Evolutionary conservation across 2,888 invertebrate genomes (phyloP).

Genomic region (Formica aserva): DNA sequence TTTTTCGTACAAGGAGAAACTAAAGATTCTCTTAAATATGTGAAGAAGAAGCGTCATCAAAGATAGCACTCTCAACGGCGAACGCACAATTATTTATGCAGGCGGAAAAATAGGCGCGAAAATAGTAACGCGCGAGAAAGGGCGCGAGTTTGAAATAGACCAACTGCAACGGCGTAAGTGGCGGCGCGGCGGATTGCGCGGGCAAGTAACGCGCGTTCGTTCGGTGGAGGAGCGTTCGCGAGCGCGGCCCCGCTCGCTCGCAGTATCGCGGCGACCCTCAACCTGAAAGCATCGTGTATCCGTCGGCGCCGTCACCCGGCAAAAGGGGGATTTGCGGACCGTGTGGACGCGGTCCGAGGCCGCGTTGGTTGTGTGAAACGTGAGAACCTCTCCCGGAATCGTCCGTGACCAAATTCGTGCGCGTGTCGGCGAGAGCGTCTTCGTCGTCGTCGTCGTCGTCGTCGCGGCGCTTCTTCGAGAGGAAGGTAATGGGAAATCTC

Average conservation of each 20-base stretch:
- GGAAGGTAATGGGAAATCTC: neutral
- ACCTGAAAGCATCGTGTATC: constrained; percentile 65
- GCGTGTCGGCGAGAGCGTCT: constrained; percentile 33
- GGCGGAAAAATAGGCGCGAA: constrained; percentile 20
- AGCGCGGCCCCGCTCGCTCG: constrained; percentile 57
- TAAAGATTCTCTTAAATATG: neutral
- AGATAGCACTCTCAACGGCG: no score
- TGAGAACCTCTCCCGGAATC: constrained; percentile 71
- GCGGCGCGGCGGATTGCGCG: constrained; percentile 24
- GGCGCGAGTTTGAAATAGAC: constrained; percentile 24
- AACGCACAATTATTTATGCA: neutral
- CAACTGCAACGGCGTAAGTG: neutral
- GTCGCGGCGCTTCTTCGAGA: constrained; percentile 24
- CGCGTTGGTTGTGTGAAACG: constrained; percentile 72
- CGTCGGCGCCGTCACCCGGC: constrained; percentile 2
- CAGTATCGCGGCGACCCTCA: constrained; percentile 78
- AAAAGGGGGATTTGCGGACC: constrained; percentile 38
- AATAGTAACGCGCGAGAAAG: neutral
- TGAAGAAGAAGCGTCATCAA: no score
- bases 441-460: neutral
- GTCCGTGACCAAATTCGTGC: constrained; percentile 73
- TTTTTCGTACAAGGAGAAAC: no score
- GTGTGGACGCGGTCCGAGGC: constrained; percentile 33
- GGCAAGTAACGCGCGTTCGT: constrained; percentile 11
- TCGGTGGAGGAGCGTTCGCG: neutral